Evolutionary conservation across 1,140 invertebrate genomes (phyloP).

Genomic region (Lasioglossum baleicum): DNA sequence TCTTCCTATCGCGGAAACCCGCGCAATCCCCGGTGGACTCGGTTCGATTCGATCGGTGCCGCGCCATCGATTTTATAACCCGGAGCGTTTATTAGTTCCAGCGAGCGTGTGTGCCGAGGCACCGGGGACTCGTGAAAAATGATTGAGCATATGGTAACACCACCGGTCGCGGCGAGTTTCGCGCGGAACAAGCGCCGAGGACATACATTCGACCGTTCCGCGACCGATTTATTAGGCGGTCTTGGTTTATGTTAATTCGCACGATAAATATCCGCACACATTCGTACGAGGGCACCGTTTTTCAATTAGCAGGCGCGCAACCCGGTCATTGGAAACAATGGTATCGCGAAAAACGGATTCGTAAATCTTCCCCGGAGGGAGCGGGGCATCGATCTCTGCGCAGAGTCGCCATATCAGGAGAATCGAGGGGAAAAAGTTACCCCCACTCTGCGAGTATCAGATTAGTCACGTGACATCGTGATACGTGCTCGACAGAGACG

Average conservation of each 20-base stretch:
- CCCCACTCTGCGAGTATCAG: too few relatives aligned
- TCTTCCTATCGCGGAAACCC: not conserved
- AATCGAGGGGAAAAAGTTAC: too few relatives aligned
- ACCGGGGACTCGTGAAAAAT: constrained; percentile 4
- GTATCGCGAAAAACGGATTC: not conserved
- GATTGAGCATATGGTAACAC: not conserved
- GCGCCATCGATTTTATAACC: constrained; percentile 1
- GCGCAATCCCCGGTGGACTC: not conserved
- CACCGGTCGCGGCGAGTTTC: not conserved
- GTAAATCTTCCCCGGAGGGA: too few relatives aligned
- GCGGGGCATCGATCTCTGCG: not conserved
- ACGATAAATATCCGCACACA: constrained; percentile 41
- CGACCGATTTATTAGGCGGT: constrained; percentile 8
- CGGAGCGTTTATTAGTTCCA: not conserved
- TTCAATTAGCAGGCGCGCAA: constrained; percentile 42
- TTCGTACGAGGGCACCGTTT: constrained; percentile 44
- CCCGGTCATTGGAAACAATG: not conserved
- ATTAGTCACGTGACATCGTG: too few relatives aligned
- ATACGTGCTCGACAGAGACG: too few relatives aligned
- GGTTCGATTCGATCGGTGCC: constrained; percentile 10
- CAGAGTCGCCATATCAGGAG: too few relatives aligned
- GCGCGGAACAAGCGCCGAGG: not conserved
- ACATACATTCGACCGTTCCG: not conserved
- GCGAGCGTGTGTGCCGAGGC: not conserved
- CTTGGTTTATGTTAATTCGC: constrained; percentile 41